Evolutionary conservation across 2,888 invertebrate genomes (phyloP).

Genomic region (Trissolcus japonicus): DNA sequence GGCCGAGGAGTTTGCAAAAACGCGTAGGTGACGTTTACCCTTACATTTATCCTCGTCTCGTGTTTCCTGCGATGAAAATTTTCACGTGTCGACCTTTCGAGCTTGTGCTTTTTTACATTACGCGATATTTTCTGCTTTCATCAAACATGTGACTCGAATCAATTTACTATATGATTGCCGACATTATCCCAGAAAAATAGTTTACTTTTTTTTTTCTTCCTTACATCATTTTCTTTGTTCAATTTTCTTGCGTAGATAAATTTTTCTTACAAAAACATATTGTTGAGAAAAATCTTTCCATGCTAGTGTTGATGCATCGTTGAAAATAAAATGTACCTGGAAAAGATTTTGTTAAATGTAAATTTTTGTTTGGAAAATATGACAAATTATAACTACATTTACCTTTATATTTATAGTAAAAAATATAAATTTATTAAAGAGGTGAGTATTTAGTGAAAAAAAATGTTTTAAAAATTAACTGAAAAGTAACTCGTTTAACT

Average conservation of each 20-base stretch:
- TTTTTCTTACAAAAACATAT: no score
- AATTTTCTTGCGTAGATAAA: no score
- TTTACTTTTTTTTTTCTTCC: background rate
- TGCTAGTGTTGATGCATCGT: no score
- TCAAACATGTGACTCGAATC: constrained; percentile 18
- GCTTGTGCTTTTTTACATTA: constrained; percentile 21
- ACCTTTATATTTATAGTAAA: background rate
- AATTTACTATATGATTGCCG: constrained; percentile 6
- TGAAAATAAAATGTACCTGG: no score
- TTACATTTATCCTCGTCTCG: constrained; percentile 15
- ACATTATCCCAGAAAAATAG: background rate
- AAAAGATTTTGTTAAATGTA: no score
- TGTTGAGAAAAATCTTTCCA: no score
- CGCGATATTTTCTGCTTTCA: constrained; percentile 12
- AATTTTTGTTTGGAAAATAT: no score
- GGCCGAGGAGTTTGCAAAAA: background rate
- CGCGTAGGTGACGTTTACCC: constrained; percentile 7
- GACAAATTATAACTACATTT: background rate
- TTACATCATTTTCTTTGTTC: no score
- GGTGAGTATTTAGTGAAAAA: background rate
- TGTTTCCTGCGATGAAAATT: constrained; percentile 10
- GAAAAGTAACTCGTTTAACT: no score
- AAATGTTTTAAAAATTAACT: no score
- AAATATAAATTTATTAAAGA: background rate
- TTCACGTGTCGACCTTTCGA: constrained; percentile 38